These are phyloP conservation scores for Chymomyza fuscimana DNA, from an alignment of 2,888 invertebrate species.

Conservation along the genomic window DNA sequence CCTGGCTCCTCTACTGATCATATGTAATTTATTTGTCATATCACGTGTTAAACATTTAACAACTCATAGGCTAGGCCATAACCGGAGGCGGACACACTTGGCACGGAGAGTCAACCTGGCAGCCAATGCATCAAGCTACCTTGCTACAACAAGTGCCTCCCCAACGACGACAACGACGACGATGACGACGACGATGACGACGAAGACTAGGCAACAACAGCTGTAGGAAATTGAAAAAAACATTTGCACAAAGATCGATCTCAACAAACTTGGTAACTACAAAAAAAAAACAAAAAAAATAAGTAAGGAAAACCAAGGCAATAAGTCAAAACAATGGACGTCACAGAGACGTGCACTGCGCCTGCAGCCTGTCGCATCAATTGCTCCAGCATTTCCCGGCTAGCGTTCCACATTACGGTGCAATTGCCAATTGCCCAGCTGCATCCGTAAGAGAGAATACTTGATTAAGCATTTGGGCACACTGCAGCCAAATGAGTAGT, in stretches of 20 bases:
- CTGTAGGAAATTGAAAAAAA: constrained; percentile 21
- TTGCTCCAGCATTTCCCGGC: constrained; percentile 11
- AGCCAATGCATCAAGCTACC: constrained; percentile 8
- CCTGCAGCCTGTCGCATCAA: constrained; percentile 55
- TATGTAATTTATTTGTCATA: constrained; percentile 79
- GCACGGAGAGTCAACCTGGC: constrained; percentile 48
- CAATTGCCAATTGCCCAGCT: constrained; percentile 1
- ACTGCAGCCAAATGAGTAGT: constrained; percentile 4
- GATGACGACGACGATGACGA: too few relatives aligned
- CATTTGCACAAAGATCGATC: constrained; percentile 68
- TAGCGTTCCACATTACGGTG: constrained; percentile 6
- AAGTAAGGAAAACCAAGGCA: constrained; percentile 47
- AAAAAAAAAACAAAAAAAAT: constrained; percentile 15
- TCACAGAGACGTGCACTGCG: not conserved
- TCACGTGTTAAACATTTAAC: constrained; percentile 79
- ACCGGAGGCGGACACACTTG: constrained; percentile 15
- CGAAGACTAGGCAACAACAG: constrained; percentile 1
- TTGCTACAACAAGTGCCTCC: constrained; percentile 40
- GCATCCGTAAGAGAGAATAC: not conserved
- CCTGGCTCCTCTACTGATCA: constrained; percentile 46
- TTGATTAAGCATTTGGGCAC: constrained; percentile 66
- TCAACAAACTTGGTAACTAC: constrained; percentile 38
- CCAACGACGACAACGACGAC: constrained; percentile 15
- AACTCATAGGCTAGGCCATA: constrained; percentile 67
- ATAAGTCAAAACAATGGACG: constrained; percentile 72